Percentiles rank a stretch among this genome's conserved stretches.
These are phyloP conservation scores for Enteromius radiatus DNA, from an alignment of 2,797 vertebrate genomes.

Conservation along the genomic window DNA sequence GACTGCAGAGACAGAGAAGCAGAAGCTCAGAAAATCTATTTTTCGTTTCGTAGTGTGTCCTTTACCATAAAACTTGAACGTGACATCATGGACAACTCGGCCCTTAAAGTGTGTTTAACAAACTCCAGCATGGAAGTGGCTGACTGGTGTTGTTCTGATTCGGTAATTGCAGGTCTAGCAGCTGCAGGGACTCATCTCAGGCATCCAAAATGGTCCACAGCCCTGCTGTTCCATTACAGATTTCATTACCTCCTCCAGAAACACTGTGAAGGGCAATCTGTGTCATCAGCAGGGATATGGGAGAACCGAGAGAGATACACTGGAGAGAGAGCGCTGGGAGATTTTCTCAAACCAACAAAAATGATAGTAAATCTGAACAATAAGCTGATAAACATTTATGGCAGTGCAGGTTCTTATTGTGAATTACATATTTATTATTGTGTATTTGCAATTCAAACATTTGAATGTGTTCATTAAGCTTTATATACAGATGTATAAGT, in stretches of 20 bases:
- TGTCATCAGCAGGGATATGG: slow-evolving; percentile 25
- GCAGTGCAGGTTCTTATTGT: background rate
- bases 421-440: background rate
- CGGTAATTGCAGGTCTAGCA: slow-evolving; percentile 28
- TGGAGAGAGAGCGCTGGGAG: background rate
- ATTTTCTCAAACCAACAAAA: background rate
- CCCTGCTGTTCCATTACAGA: slow-evolving; percentile 3
- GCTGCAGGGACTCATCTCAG: slow-evolving; percentile 19
- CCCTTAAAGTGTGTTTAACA: slow-evolving; percentile 17
- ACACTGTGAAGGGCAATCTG: slow-evolving; percentile 26
- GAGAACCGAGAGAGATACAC: background rate
- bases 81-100: background rate
- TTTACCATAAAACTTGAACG: background rate
- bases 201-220: background rate
- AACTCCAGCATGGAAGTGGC: slow-evolving; percentile 22
- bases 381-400: background rate
- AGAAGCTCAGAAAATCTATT: background rate
- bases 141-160: slow-evolving; percentile 6
- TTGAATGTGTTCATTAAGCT: background rate
- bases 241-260: slow-evolving; percentile 14
- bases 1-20: background rate
- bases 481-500: background rate
- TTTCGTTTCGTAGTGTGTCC: background rate
- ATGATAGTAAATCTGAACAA: background rate
- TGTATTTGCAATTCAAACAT: background rate